A percentile compares a stretch with the other conserved stretches of the same genome.
Evolutionary conservation across 2,797 vertebrate genomes (phyloP).

Genomic region (Enteromius mattozi): DNA sequence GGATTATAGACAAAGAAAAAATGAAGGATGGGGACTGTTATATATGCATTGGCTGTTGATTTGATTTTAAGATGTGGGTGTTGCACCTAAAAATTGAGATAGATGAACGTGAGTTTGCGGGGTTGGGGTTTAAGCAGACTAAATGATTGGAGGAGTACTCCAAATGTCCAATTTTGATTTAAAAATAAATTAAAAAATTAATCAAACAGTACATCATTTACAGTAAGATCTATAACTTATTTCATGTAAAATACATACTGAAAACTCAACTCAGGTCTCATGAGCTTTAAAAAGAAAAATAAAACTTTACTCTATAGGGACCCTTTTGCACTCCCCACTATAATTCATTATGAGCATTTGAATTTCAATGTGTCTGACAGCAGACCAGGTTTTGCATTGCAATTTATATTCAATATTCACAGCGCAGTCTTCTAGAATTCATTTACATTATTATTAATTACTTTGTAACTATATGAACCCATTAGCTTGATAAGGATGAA

Average conservation of each 20-base stretch:
- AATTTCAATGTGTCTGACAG: background rate
- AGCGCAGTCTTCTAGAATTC: background rate
- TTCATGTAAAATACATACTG: background rate
- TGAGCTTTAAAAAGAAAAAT: background rate
- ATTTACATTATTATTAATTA: constrained; percentile 25
- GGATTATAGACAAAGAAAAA: background rate
- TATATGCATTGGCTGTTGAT: background rate
- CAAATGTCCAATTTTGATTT: background rate
- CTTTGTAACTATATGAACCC: constrained; percentile 6
- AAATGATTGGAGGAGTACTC: background rate
- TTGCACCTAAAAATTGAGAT: background rate
- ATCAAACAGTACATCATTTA: background rate
- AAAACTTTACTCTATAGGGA: background rate
- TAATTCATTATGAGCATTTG: constrained; percentile 17
- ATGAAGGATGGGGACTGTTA: background rate
- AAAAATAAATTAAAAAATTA: background rate
- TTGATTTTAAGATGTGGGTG: background rate
- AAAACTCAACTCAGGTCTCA: background rate
- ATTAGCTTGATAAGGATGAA: background rate
- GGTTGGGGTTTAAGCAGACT: background rate
- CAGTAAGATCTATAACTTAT: background rate
- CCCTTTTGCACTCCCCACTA: background rate
- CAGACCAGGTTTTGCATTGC: background rate
- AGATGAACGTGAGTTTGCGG: background rate
- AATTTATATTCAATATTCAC: constrained; percentile 19